Percentiles rank a stretch among this genome's conserved stretches.
Evolutionary conservation across 2,888 invertebrate genomes (phyloP).

Genomic region (Cantharis nigra): DNA sequence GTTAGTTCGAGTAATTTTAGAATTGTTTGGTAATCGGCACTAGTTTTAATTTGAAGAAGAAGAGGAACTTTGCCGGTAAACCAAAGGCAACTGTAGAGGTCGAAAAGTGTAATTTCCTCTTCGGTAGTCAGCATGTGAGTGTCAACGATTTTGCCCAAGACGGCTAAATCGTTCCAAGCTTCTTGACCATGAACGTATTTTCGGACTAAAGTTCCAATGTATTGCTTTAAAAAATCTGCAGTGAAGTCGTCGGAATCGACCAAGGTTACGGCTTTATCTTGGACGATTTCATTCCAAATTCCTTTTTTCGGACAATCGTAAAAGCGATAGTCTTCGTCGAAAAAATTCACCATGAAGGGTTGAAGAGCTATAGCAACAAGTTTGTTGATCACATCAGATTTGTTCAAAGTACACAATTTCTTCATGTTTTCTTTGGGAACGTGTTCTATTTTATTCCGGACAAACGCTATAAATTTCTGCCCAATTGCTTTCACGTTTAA

Average conservation of each 20-base stretch:
- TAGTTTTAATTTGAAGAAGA: background rate
- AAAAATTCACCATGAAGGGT: background rate
- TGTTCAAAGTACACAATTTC: background rate
- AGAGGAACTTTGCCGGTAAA: background rate
- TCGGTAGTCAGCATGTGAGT: background rate
- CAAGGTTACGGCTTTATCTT: background rate
- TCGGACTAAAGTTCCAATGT: background rate
- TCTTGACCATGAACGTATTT: background rate
- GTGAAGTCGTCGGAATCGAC: background rate
- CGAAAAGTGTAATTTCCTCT: background rate
- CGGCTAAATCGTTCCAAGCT: background rate
- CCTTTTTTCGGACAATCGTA: background rate
- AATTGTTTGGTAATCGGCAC: background rate
- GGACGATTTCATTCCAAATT: slow-evolving; percentile 1
- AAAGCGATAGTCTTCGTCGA: background rate
- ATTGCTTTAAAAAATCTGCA: background rate
- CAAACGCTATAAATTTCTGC: background rate
- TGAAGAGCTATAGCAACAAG: background rate
- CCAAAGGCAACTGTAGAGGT: slow-evolving; percentile 6
- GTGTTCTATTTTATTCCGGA: background rate
- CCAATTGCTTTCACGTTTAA: background rate
- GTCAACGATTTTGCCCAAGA: background rate
- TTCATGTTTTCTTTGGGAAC: background rate
- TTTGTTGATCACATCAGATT: slow-evolving; percentile 2
- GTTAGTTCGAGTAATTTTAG: background rate